Evolutionary conservation across 2,888 invertebrate genomes (phyloP).

Genomic region (Byasa hedistus): DNA sequence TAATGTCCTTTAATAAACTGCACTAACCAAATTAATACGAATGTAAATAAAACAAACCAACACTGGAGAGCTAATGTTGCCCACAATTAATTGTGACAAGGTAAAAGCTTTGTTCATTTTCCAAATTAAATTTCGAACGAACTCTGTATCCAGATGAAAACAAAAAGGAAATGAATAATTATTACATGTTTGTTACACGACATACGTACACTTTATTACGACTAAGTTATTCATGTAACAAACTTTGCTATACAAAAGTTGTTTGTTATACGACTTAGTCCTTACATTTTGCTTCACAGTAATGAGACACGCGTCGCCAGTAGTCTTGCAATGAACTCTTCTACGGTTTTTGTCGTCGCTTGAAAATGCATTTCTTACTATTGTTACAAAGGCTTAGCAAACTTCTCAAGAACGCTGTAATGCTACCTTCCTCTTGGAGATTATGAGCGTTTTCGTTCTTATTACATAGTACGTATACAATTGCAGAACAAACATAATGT

Average conservation of each 20-base stretch:
- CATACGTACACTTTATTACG: conserved; percentile 36
- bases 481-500: neutral
- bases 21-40: conserved; percentile 27
- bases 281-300: conserved; percentile 48
- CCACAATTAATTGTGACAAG: conserved; percentile 62
- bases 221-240: conserved; percentile 31
- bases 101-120: conserved; percentile 65
- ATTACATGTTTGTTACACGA: conserved; percentile 35
- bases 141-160: conserved; percentile 47
- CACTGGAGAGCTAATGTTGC: conserved; percentile 51
- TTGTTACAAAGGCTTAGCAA: conserved; percentile 12
- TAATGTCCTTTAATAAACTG: neutral
- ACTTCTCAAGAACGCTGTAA: conserved; percentile 9
- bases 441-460: neutral
- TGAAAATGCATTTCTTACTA: conserved; percentile 45
- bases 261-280: conserved; percentile 38
- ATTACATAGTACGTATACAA: neutral
- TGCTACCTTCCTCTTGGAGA: neutral
- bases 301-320: conserved; percentile 54
- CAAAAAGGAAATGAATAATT: conserved; percentile 44
- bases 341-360: conserved; percentile 46
- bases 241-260: conserved; percentile 27
- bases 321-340: conserved; percentile 42
- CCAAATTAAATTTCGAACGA: conserved; percentile 60
- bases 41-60: conserved; percentile 46